Percentiles rank a stretch among this genome's conserved stretches.
Evolutionary conservation across 2,888 invertebrate genomes (phyloP).

Genomic region (Erpobdella octoculata): DNA sequence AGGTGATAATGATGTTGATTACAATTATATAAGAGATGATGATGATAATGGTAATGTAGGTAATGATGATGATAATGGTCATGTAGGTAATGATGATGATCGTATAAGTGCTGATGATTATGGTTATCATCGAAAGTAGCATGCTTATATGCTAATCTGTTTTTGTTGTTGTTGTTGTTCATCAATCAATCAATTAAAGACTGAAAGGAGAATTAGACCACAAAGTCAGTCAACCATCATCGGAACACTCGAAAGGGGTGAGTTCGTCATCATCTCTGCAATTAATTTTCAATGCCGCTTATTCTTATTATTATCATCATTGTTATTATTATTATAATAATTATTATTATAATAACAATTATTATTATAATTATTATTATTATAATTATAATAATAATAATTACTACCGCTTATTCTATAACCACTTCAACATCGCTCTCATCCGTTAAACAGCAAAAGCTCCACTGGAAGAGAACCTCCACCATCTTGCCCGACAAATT

Average conservation of each 20-base stretch:
- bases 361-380: background rate
- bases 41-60: background rate
- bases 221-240: background rate
- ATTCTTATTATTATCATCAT: no score
- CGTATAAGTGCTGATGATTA: background rate
- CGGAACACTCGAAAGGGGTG: background rate
- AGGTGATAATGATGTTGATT: background rate
- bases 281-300: no score
- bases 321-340: no score
- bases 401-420: background rate
- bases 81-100: background rate
- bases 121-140: background rate
- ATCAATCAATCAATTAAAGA: background rate
- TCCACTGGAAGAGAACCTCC: no score
- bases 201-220: conserved; percentile 1
- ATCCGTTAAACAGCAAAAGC: background rate
- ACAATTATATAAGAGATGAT: background rate
- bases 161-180: background rate
- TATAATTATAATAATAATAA: background rate
- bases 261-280: no score
- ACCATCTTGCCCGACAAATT: background rate
- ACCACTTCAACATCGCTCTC: background rate
- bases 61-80: background rate
- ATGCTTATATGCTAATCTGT: background rate
- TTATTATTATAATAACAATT: background rate